Conservation (phyloP, 2,797 vertebrate genomes). For the Lepus oiostolus region DNA sequence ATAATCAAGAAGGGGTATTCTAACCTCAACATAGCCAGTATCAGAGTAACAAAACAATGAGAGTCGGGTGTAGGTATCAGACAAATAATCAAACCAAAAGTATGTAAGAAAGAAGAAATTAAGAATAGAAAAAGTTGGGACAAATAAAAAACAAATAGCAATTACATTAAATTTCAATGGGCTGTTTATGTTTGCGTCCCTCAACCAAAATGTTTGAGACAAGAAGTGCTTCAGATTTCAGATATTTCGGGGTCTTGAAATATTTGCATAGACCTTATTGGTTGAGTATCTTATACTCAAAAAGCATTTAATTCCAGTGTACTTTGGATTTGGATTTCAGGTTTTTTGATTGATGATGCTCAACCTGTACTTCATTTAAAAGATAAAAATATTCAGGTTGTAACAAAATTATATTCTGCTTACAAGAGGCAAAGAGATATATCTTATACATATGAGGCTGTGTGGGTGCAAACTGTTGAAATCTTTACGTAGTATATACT, state of each 20-base stretch:
- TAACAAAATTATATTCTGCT: neutral
- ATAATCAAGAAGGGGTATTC: neutral
- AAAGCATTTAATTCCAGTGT: no score
- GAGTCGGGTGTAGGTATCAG: no score
- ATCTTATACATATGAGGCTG: neutral
- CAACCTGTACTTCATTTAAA: neutral
- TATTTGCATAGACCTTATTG: no score
- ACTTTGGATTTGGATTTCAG: no score
- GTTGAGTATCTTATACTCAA: no score
- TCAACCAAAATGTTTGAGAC: no score
- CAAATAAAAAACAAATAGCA: neutral
- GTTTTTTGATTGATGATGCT: no score
- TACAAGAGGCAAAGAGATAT: neutral
- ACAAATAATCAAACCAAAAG: neutral
- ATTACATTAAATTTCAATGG: neutral
- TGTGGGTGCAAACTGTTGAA: no score
- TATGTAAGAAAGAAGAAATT: neutral
- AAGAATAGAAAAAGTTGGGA: neutral
- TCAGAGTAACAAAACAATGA: neutral
- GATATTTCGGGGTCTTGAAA: no score
- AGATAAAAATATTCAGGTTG: neutral
- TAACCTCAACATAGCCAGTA: neutral
- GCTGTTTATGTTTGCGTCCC: neutral
- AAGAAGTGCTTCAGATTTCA: no score
- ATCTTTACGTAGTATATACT: no score